A percentile compares a stretch with the other conserved stretches of the same genome.
These are phyloP conservation scores for Manis javanica DNA, from an alignment of 2,797 vertebrate genomes.

Conservation along the genomic window DNA sequence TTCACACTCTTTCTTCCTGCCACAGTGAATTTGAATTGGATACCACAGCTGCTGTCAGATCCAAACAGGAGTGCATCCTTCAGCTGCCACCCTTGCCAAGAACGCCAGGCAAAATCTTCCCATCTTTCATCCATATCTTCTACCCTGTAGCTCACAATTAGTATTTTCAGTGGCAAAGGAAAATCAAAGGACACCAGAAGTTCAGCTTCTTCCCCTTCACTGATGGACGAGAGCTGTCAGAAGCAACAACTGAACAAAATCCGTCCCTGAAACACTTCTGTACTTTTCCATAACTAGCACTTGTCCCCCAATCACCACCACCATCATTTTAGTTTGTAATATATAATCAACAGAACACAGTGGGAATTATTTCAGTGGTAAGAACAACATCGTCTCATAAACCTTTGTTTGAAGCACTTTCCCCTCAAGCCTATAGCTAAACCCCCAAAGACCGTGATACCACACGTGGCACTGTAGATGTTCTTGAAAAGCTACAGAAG, in stretches of 20 bases:
- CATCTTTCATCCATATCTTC: constrained; percentile 73
- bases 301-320: not conserved
- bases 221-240: constrained; percentile 11
- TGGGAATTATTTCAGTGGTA: not conserved
- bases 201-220: constrained; percentile 47
- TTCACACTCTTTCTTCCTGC: constrained; percentile 85
- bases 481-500: not conserved
- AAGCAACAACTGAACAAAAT: not conserved
- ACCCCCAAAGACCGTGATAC: not conserved
- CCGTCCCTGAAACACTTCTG: not conserved
- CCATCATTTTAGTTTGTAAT: not conserved
- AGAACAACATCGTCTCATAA: not conserved
- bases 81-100: constrained; percentile 84
- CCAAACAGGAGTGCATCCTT: constrained; percentile 83
- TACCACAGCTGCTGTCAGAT: constrained; percentile 87
- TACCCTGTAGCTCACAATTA: constrained; percentile 83
- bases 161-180: constrained; percentile 77
- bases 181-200: constrained; percentile 78
- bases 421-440: not conserved
- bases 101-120: constrained; percentile 80
- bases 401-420: constrained; percentile 25
- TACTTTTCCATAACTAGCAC: not conserved
- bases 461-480: not conserved
- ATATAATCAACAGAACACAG: not conserved
- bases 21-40: constrained; percentile 85